Evolutionary conservation across 2,888 invertebrate species (phyloP), one percentile per base, ranked within the genome.

Genomic region (Dolomedes plantarius): DNA sequence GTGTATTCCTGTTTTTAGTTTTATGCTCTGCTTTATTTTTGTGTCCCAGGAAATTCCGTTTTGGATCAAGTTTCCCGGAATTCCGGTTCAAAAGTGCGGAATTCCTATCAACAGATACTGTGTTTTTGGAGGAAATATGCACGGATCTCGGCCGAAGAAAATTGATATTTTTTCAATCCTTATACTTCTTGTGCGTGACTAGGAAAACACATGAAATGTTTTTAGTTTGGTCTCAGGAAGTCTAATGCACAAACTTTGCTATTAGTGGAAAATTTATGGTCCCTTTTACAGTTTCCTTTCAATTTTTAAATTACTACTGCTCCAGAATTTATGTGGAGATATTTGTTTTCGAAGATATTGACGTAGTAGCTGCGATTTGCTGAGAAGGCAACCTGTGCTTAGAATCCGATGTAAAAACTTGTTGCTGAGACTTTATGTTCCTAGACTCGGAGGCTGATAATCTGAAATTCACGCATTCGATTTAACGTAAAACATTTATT

Each of bases 41-140:
- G 77, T 72, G 76, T 83, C 77, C 50, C 77, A 77, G 72, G 83
- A 83, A 83, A 83, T 83, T 83, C 76, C 83, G 83, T 83, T 83
- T 76, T 50, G 83, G 77, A 76, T 83, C 83, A 72, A 83, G 83
- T 83, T 83, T 72, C 83, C 83, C 71, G 83, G 76, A 83, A 81
- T 74, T 83, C 76, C 83, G 79, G 65, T 67, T 65, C 36, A 41
- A 75, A 82, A 82, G 68, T 82, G 82, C 69, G 75, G 76, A 83
- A 83, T 72, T 77, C 76, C 76, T 76, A 77, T 83, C 83, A 83
- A 83, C 83, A 71, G 71, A 83, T 83, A 62, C 83, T 29, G 67
- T 72, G 67, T 71, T 80, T 73, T 68, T 39, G 31, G 50, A 74
- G 71, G 65, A 79, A 78, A 68, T 78, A 46, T 56, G 68, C 29